Base-by-base conservation (phyloP, 2,888 invertebrate genomes). In the Brassicogethes aeneus region DNA sequence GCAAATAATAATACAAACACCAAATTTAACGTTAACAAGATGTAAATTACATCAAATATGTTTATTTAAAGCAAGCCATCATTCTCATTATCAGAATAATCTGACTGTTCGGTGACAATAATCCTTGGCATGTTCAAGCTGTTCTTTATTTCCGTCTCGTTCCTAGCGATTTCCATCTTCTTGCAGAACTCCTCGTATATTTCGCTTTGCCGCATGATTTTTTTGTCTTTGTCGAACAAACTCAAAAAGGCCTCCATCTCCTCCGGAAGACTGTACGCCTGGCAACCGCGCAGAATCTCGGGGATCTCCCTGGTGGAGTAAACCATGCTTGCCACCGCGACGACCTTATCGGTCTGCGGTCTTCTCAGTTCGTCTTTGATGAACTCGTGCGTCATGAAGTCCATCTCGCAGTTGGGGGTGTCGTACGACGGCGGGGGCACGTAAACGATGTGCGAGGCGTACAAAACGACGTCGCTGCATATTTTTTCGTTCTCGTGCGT, bases 401-500 rank as follows among this genome's bases (percentile, higher is more conserved):
- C 53, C n/a, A 49, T 45, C 15, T 50, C 46, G 33, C 41, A 44
- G 15, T 41, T 23, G 5, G 23, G 34, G 16, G 48, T 40, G 5
- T 49, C 49, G 8, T 44, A 50, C 8, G 34, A 34, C 10, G 43
- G 43, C 3, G 54, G 53, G 1, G 54, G 42, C 32, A 56, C 42
- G 33, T 56, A 57, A 15, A 57, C 33, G 12, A 57, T 48, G 23
- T 55, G 47, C 2, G 51, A 46, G 1, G 57, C 54, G 13, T 45
- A 10, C 5, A 45, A 41, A 14, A 54, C 23, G 15, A 46, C 41
- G 16, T 50, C 51, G 5, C 38, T 43, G 34, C 51, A 54, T 35
- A 45, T 41, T 35, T 47, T 47, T 17, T 55, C 52, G 2, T 46
- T 40, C 7, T 38, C 33, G 37, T 42, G 47, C 2, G 43, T 39